These are phyloP conservation scores for Nemopilema nomurai DNA, from an alignment of 30 jellyfish, hydroid and myxozoan genomes.

Conservation along the genomic window DNA sequence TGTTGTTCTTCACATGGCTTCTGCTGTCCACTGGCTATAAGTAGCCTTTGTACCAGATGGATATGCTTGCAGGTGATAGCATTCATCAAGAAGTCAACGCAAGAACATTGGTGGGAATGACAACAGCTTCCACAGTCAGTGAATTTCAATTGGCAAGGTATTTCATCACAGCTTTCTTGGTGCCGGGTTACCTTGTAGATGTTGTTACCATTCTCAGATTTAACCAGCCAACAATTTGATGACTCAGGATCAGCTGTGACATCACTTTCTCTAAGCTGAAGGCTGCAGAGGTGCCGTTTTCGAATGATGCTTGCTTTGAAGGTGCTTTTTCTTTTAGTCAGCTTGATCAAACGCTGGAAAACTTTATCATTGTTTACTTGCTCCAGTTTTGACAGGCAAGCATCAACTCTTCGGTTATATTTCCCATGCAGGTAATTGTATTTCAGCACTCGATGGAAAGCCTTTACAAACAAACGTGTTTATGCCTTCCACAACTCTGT, in stretches of 20 bases:
- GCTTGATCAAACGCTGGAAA: conserved; percentile 32
- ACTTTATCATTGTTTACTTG: conserved; percentile 6
- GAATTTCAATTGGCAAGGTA: conserved; percentile 5
- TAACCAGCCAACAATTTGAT: conserved; percentile 13
- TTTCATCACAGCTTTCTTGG: conserved; percentile 7
- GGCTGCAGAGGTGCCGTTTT: conserved; percentile 23
- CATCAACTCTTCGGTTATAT: conserved; percentile 18
- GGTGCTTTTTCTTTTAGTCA: conserved; percentile 38
- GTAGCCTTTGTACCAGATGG: conserved; percentile 27
- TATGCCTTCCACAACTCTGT: conserved; percentile 25
- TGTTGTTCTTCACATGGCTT: conserved; percentile 16
- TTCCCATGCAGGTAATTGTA: conserved; percentile 36
- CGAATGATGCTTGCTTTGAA: not conserved
- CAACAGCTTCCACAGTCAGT: conserved; percentile 19
- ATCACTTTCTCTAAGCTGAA: not conserved
- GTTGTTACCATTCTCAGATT: conserved; percentile 6
- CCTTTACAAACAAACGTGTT: conserved; percentile 16
- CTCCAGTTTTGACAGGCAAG: conserved; percentile 26
- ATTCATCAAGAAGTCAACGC: conserved; percentile 29
- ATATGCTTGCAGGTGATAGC: conserved; percentile 34
- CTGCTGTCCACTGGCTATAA: conserved; percentile 8
- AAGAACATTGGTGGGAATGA: conserved; percentile 3
- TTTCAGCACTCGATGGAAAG: conserved; percentile 42
- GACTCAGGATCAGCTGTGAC: conserved; percentile 17
- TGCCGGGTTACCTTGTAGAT: conserved; percentile 12